A percentile compares a stretch with the other conserved stretches of the same genome.
Evolutionary conservation across 2,113 vertebrate genomes (phyloP).

Genomic region (Phaetusa simplex): DNA sequence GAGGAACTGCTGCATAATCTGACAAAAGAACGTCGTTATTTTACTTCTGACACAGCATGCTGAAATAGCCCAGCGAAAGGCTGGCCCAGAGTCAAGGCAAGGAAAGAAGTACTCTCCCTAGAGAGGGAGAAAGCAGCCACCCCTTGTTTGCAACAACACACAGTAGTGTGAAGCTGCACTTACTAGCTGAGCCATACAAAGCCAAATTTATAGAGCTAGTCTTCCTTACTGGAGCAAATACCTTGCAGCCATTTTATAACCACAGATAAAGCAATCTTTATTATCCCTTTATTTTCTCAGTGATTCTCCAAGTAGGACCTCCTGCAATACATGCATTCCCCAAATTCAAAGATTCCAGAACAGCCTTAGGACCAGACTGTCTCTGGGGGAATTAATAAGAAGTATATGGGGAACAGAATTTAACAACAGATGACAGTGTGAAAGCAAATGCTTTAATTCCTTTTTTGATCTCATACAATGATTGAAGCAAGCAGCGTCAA

Average conservation of each 20-base stretch:
- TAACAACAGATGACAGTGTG: not conserved
- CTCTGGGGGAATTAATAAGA: not conserved
- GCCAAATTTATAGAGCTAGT: not conserved
- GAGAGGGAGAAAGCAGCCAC: not conserved
- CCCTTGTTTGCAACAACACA: not conserved
- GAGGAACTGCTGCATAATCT: not conserved
- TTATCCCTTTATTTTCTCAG: not conserved
- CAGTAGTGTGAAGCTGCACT: rapidly evolving
- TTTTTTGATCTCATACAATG: not conserved
- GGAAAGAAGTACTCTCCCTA: not conserved
- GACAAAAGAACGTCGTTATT: not conserved
- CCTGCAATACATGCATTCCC: not conserved
- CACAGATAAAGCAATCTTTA: not conserved
- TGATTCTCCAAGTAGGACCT: not conserved
- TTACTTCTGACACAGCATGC: not conserved
- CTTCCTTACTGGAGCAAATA: not conserved
- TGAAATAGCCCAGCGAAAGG: not conserved
- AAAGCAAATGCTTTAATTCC: not conserved
- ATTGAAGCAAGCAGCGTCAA: not conserved
- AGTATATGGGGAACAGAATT: not conserved
- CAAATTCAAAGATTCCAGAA: not conserved
- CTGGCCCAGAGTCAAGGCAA: not conserved
- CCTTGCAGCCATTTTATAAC: not conserved
- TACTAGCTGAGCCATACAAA: not conserved
- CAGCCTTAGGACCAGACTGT: not conserved